Conservation (phyloP, 37 sponge, comb jelly and placozoan species). For the Eunapius fragilis region DNA sequence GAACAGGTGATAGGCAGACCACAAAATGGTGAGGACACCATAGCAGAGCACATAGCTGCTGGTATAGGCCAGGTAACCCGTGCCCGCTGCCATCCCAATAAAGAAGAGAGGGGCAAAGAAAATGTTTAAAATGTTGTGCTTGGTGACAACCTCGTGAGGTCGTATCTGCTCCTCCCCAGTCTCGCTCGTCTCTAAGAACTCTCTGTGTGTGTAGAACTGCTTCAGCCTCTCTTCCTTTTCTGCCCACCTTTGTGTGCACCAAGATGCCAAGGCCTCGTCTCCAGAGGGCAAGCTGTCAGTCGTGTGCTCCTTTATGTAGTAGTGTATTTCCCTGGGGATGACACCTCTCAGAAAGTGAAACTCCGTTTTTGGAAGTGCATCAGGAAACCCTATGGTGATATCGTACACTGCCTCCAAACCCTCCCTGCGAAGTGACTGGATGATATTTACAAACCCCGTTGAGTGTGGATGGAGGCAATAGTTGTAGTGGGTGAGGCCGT, state of each 20-base stretch:
- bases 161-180: neutral
- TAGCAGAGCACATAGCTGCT: neutral
- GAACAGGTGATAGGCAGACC: neutral
- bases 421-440: slow-evolving; percentile 54
- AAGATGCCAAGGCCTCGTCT: slow-evolving; percentile 57
- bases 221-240: slow-evolving; percentile 79
- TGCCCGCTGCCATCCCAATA: neutral
- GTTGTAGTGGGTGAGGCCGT: slow-evolving; percentile 67
- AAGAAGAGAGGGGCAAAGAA: neutral
- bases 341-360: slow-evolving; percentile 40
- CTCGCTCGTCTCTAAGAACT: slow-evolving; percentile 32
- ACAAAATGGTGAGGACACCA: neutral
- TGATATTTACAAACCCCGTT: slow-evolving; percentile 67
- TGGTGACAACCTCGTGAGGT: neutral
- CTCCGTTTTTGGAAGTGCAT: slow-evolving; percentile 68
- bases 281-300: slow-evolving; percentile 45
- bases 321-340: slow-evolving; percentile 74
- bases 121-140: neutral
- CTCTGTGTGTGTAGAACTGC: slow-evolving; percentile 57
- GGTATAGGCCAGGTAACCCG: neutral
- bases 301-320: slow-evolving; percentile 51
- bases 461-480: slow-evolving; percentile 82
- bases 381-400: slow-evolving; percentile 83
- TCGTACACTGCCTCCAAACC: slow-evolving; percentile 81
- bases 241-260: slow-evolving; percentile 66